Evolutionary conservation across 53 echinoderm and acorn worm species (phyloP).

Genomic region (Holothuria scabra): DNA sequence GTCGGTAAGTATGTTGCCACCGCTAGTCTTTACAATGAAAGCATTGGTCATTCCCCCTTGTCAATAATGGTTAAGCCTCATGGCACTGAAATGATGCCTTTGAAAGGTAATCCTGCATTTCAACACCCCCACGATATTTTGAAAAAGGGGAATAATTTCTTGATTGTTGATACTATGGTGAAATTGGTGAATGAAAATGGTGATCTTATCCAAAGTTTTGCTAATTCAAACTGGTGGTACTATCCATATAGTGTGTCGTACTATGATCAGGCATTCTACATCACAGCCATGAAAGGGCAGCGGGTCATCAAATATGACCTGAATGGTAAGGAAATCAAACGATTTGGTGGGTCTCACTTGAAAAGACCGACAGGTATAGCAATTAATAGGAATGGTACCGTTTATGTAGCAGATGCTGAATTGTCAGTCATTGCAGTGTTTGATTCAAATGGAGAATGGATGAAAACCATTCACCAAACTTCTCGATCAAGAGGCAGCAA

Average conservation of each 20-base stretch:
- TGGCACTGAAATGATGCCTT: conserved; percentile 22
- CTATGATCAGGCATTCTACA: background rate
- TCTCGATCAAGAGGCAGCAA: background rate
- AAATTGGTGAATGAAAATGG: conserved; percentile 40
- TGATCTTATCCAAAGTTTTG: conserved; percentile 45
- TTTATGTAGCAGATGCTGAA: conserved; percentile 44
- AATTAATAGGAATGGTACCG: conserved; percentile 27
- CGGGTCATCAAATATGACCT: conserved; percentile 19
- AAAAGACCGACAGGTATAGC: conserved; percentile 52
- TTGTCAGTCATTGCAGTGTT: conserved; percentile 36
- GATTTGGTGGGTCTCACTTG: conserved; percentile 31
- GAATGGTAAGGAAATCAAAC: conserved; percentile 9
- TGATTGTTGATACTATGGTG: conserved; percentile 37
- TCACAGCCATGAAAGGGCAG: conserved; percentile 38
- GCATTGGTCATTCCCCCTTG: conserved; percentile 43
- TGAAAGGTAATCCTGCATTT: background rate
- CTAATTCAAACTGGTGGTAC: conserved; percentile 1
- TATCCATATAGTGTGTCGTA: conserved; percentile 30
- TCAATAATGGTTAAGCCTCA: conserved; percentile 48
- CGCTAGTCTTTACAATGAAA: conserved; percentile 7
- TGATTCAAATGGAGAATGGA: conserved; percentile 14
- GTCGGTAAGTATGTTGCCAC: conserved; percentile 50
- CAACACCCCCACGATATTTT: conserved; percentile 49
- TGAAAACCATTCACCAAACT: background rate
- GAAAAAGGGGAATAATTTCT: conserved; percentile 37